These are phyloP conservation scores for Phthorimaea operculella DNA, from an alignment of 1,140 invertebrate species.

Conservation along the genomic window DNA sequence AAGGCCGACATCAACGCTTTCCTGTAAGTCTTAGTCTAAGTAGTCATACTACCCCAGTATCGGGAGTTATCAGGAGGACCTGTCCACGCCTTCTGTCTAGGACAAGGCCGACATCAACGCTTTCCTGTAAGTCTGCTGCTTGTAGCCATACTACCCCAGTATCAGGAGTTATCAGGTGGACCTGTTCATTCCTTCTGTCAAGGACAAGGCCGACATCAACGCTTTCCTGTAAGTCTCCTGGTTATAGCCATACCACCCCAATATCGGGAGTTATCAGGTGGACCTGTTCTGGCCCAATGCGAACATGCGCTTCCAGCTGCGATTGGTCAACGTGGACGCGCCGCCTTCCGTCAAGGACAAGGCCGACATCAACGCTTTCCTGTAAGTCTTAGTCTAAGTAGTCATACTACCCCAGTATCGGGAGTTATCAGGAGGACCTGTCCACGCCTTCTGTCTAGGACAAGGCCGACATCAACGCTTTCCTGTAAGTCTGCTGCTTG, in stretches of 20 bases:
- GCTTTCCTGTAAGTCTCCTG: conserved; percentile 33
- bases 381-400: conserved; percentile 5
- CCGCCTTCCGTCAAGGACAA: conserved; percentile 69
- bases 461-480: conserved; percentile 74
- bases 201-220: conserved; percentile 70
- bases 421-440: no score
- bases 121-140: conserved; percentile 72
- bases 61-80: no score
- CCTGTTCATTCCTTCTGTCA: no score
- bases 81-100: no score
- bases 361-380: conserved; percentile 76
- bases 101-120: conserved; percentile 72
- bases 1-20: conserved; percentile 77
- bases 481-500: conserved; percentile 70
- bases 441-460: no score
- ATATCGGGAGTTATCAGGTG: conserved; percentile 63
- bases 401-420: neutral
- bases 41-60: neutral
- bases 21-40: conserved; percentile 11
- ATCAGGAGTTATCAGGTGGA: no score
- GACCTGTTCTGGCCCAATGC: conserved; percentile 82
- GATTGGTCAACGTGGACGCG: conserved; percentile 73
- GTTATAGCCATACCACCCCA: no score
- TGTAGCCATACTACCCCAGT: neutral
- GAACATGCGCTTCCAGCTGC: conserved; percentile 79